Evolutionary conservation across 2,888 invertebrate genomes (phyloP).

Genomic region (Standfussiana lucernea): DNA sequence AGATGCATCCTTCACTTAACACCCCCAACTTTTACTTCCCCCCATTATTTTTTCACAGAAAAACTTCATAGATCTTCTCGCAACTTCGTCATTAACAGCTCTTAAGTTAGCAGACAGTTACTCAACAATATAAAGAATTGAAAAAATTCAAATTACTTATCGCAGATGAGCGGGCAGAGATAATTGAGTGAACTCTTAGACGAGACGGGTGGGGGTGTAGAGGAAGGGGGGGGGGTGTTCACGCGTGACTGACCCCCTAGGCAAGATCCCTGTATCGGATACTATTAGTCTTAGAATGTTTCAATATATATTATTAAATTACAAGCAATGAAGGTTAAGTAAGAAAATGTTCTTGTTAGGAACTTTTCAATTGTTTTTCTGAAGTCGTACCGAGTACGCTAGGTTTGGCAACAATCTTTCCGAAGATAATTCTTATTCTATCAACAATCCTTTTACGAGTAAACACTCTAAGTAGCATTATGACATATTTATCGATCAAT

Average conservation of each 20-base stretch:
- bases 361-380: slow-evolving; percentile 3
- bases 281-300: slow-evolving; percentile 42
- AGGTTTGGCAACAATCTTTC: neutral
- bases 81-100: slow-evolving; percentile 52
- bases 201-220: slow-evolving; percentile 49
- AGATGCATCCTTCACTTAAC: slow-evolving; percentile 21
- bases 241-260: slow-evolving; percentile 54
- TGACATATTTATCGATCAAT: neutral
- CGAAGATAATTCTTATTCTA: neutral
- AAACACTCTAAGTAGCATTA: too few relatives aligned
- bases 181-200: slow-evolving; percentile 77
- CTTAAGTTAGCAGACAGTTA: slow-evolving; percentile 54
- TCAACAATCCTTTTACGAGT: neutral
- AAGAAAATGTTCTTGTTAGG: neutral
- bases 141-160: slow-evolving; percentile 74
- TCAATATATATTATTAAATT: slow-evolving; percentile 46
- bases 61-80: slow-evolving; percentile 19
- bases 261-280: slow-evolving; percentile 48
- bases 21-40: neutral
- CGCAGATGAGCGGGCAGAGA: slow-evolving; percentile 78
- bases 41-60: slow-evolving; percentile 32
- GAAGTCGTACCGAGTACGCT: neutral
- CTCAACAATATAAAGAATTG: slow-evolving; percentile 65
- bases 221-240: slow-evolving; percentile 28
- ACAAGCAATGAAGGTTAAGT: slow-evolving; percentile 3